Conservation (phyloP, 92 coral and sea anemone genomes). For the Epizoanthus ramosus region DNA sequence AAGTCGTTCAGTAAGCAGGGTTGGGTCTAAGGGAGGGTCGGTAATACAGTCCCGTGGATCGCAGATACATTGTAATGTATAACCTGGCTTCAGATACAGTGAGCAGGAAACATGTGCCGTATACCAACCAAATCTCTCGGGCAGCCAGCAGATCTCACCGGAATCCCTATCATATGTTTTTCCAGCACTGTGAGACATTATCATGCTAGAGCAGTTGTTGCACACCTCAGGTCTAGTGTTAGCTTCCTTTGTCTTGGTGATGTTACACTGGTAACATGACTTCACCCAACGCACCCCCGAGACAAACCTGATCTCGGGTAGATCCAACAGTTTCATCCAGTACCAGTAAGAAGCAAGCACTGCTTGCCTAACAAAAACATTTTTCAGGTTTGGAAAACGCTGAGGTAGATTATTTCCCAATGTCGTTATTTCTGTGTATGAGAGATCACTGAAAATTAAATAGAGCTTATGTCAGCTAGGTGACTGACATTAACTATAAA, state of each 20-base stretch:
- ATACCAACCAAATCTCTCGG: too few species aligned
- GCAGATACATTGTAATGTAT: too few species aligned
- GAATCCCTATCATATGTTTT: background rate
- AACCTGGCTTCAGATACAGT: too few species aligned
- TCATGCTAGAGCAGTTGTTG: background rate
- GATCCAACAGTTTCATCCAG: background rate
- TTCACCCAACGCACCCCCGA: background rate
- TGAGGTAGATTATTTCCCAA: too few species aligned
- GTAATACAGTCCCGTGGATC: too few species aligned
- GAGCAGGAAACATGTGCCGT: too few species aligned
- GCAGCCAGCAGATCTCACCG: background rate
- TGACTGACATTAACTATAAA: too few species aligned
- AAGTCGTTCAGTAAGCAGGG: too few species aligned
- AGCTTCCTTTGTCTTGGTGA: background rate
- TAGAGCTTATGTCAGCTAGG: background rate
- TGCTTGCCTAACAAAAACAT: too few species aligned
- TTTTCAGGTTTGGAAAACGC: too few species aligned
- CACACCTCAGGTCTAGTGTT: background rate
- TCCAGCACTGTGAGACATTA: background rate
- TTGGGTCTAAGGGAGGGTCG: too few species aligned
- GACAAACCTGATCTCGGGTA: background rate
- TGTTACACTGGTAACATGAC: background rate
- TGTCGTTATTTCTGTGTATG: background rate
- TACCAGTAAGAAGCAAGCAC: too few species aligned
- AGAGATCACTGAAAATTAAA: background rate